Conservation (phyloP, 2,888 invertebrate species). For the Ditula angustiorana region DNA sequence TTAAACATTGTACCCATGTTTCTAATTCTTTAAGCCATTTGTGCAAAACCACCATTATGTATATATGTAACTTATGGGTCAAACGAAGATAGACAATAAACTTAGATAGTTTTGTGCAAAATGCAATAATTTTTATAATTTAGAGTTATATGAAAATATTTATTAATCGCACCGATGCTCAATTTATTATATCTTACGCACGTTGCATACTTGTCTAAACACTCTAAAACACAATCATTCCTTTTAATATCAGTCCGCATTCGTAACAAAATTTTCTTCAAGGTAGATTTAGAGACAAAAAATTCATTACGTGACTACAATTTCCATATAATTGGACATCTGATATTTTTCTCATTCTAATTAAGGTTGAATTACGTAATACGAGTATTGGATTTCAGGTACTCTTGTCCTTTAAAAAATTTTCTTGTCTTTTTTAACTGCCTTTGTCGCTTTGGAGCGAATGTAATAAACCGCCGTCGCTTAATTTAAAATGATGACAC, state of each 20-base stretch:
- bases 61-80: background rate
- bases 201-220: background rate
- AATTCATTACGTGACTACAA: too few species aligned
- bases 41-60: background rate
- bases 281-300: too few species aligned
- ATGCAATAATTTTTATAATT: constrained; percentile 12
- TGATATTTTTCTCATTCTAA: too few species aligned
- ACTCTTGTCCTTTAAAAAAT: too few species aligned
- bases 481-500: too few species aligned
- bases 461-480: too few species aligned
- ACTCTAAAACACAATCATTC: background rate
- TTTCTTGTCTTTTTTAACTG: too few species aligned
- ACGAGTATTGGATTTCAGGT: too few species aligned
- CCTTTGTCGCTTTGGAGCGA: too few species aligned
- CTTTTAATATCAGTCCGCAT: background rate
- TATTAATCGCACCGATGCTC: background rate
- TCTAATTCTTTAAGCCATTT: too few species aligned
- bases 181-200: background rate
- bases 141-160: background rate
- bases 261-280: background rate
- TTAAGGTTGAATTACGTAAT: too few species aligned
- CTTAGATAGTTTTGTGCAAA: constrained; percentile 13
- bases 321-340: too few species aligned
- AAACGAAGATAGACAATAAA: constrained; percentile 23
- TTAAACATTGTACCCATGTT: background rate